A percentile compares a stretch with the other conserved stretches of the same genome.
These are phyloP conservation scores for Tethya wilhelma DNA, from an alignment of 37 sponge, comb jelly and placozoan species.

Conservation along the genomic window DNA sequence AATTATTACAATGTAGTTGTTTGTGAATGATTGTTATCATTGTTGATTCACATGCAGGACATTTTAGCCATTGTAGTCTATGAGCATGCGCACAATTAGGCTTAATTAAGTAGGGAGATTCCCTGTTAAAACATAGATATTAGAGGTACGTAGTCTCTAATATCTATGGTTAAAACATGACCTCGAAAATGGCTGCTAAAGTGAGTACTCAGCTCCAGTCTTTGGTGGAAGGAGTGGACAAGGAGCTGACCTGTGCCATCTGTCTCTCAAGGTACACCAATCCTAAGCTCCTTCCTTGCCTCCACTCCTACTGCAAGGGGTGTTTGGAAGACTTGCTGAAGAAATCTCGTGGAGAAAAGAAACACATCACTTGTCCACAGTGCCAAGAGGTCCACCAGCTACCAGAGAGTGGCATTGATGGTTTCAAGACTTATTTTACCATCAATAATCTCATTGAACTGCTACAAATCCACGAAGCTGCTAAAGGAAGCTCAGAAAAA, in stretches of 20 bases:
- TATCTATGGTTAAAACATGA: too few relatives aligned
- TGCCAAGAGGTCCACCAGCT: background rate
- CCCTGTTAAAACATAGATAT: too few relatives aligned
- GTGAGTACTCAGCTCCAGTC: too few relatives aligned
- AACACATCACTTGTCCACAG: background rate
- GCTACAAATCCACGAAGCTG: slow-evolving; percentile 12
- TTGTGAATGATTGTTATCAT: too few relatives aligned
- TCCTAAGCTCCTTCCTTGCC: background rate
- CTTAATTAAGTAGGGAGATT: too few relatives aligned
- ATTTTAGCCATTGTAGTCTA: too few relatives aligned
- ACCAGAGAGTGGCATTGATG: slow-evolving; percentile 15
- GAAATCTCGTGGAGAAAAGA: background rate
- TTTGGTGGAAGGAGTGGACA: background rate
- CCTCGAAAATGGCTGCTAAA: too few relatives aligned
- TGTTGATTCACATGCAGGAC: too few relatives aligned
- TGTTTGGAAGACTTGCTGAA: background rate
- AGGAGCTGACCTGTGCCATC: background rate
- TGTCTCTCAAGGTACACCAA: background rate
- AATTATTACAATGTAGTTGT: too few relatives aligned
- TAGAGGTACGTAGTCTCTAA: too few relatives aligned
- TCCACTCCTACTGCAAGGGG: too few relatives aligned
- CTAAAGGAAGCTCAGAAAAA: background rate
- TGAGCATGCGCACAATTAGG: too few relatives aligned
- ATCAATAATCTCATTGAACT: slow-evolving; percentile 15
- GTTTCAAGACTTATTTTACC: slow-evolving; percentile 19